Conservation (phyloP, 2,888 invertebrate genomes). For the Gerosis bhagava region DNA sequence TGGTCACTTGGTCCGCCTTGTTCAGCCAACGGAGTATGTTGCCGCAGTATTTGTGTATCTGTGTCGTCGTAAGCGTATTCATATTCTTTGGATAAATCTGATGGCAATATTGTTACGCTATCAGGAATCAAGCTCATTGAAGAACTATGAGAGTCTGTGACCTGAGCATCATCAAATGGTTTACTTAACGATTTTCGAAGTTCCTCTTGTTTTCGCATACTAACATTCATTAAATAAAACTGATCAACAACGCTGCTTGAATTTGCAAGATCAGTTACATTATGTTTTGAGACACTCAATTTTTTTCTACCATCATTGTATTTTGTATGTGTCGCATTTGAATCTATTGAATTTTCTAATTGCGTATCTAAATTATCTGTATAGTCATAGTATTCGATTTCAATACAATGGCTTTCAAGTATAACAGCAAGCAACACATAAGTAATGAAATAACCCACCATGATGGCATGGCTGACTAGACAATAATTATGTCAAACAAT, state of each 20-base stretch:
- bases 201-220: background rate
- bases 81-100: slow-evolving; percentile 40
- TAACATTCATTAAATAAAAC: too few relatives aligned
- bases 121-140: too few relatives aligned
- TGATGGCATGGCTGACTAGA: slow-evolving; percentile 11
- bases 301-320: background rate
- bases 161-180: too few relatives aligned
- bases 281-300: background rate
- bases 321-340: background rate
- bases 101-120: slow-evolving; percentile 3
- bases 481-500: too few relatives aligned
- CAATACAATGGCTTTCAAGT: background rate
- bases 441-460: background rate
- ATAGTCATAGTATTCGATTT: slow-evolving; percentile 18
- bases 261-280: background rate
- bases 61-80: slow-evolving; percentile 42
- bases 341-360: background rate
- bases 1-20: too few relatives aligned
- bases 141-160: too few relatives aligned
- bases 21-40: slow-evolving; percentile 5
- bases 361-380: background rate
- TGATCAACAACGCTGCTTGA: background rate
- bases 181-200: background rate
- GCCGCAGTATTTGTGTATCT: slow-evolving; percentile 14
- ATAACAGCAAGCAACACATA: background rate